A percentile compares a stretch with the other conserved stretches of the same genome.
Evolutionary conservation across 2,113 vertebrate species (phyloP).

Genomic region (Hemiscyllium ocellatum): DNA sequence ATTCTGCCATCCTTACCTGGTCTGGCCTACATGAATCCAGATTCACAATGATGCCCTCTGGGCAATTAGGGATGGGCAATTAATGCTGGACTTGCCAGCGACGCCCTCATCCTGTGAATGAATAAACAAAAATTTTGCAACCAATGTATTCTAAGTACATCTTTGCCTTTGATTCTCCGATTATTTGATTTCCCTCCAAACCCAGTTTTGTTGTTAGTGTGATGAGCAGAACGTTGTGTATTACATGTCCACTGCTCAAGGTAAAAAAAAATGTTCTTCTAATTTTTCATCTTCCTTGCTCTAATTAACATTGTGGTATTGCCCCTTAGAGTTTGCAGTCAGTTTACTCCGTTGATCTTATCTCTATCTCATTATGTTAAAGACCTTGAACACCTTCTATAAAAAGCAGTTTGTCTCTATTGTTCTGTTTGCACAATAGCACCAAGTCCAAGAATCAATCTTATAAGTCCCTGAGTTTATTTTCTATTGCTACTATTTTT

Average conservation of each 20-base stretch:
- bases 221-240: neutral
- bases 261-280: neutral
- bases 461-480: neutral
- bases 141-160: neutral
- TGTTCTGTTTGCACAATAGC: neutral
- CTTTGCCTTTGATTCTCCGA: neutral
- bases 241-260: neutral
- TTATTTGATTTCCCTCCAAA: neutral
- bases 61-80: no score
- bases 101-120: no score
- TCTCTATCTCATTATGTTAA: neutral
- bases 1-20: no score
- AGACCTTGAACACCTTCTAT: conserved; percentile 8
- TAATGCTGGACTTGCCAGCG: no score
- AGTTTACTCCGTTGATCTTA: neutral
- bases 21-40: no score
- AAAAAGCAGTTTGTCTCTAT: neutral
- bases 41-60: no score
- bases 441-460: neutral
- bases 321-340: neutral
- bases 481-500: neutral
- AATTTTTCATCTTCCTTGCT: neutral
- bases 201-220: neutral
- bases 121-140: no score
- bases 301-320: neutral